Evolutionary conservation across 2,797 vertebrate species (phyloP), one percentile per base, ranked within the genome.

Genomic region (Salarias fasciatus): DNA sequence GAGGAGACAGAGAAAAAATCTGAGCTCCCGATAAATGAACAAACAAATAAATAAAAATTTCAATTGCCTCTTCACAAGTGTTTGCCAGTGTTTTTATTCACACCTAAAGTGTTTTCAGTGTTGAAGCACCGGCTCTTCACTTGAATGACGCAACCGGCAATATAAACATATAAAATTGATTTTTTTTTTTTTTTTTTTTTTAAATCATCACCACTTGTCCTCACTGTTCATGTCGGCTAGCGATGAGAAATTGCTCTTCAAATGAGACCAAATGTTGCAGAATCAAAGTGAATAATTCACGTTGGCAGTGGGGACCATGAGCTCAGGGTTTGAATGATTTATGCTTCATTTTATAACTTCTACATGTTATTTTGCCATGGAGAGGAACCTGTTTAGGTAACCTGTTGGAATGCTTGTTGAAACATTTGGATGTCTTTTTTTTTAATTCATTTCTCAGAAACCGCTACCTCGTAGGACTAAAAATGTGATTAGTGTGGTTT

Each of bases 201-300:
- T 24, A 18, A 33, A 40, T 29, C 18, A 29, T 24, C 54, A 48
- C 5, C 35, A 31, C 53, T 59, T 41, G 24, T 72, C 51, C 59
- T 54, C 53, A 18, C 33, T 11, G 64, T 69, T 74, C 53, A 47
- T 59, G 56, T 56, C 63, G 75, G 30, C 46, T 46, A 2, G 36
- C 68, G 53, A 70, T 60, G 48, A 79, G 68, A 85, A 73, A 75
- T 63, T 4, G 1, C 54, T 79, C 43, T 49, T 66, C 75, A 80
- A 71, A 84, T 78, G 82, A 85, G 82, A 83, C 80, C 79, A 73
- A 91, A 89, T 82, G 75, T 88, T 85, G 76, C 70, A 64, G 75
- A 88, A 90, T 90, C 86, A 91, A 91, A 91, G 89, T 91, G 88
- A 92, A 92, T 92, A 81, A 92, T 92, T 92, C 79, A 92, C 67